Base-by-base conservation (phyloP, 1,140 invertebrate genomes). In the Odontomachus brunneus region DNA sequence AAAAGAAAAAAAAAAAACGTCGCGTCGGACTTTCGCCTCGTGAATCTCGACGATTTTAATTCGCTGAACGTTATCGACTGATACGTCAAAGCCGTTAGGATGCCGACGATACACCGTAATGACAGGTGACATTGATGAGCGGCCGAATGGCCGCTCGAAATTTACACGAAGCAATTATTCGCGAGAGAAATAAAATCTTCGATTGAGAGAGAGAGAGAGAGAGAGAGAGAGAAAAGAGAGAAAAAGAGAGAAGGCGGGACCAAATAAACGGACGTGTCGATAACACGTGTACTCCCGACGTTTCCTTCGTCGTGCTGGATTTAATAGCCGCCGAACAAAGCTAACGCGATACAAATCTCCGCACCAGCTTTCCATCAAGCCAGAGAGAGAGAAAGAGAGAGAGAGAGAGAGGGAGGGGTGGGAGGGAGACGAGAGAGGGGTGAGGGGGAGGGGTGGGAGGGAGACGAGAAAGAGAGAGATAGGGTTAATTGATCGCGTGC, bases 81-180 rank as follows among this genome's bases (percentile, higher is more conserved):
- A 80, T 71, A 80, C 65, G 75, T 80, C 75, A 69, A 69, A 80
- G 51, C 38, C 22, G 75, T 22, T 44, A 55, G 38, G 65, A 80
- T 69, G 51, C 65, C 51, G 51, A 59, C 53, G 75, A 80, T 80
- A 80, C 65, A 67, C 33, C 33, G 24, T 80, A 80, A 80, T 80
- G 75, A 80, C 75, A 80, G 65, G 53, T 80, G 75, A 80, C 75
- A 71, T 69, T 80, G 75, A 80, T 80, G 75, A 80, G 75, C 65
- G 75, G 71, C 24, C 51, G 75, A 71, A 80, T 71, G 75, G 75
- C 75, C 51, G 75, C 33, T 80, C 65, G 51, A 80, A 69, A 80
- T 80, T 80, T 80, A 80, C 75, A 80, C 65, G 65, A 80, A 71
- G 75, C 75, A 80, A 80, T 80, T 80, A 80, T 55, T 80, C 75